Conservation (phyloP, 1,140 invertebrate genomes). For the Drosophila busckii region DNA sequence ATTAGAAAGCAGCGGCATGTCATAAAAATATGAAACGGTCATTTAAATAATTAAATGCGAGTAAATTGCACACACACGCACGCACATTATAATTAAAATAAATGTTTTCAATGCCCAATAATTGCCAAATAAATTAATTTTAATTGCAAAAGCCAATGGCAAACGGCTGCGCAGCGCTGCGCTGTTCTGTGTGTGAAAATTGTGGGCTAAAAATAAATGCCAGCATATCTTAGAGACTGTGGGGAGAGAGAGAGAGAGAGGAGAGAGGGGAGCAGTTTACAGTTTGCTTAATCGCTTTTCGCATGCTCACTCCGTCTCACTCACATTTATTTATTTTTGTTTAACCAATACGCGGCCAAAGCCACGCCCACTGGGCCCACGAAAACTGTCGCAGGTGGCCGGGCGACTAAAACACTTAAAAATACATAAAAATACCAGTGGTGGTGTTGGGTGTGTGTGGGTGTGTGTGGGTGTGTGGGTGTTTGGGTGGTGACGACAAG, state of each 20-base stretch:
- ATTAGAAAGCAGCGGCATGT: conserved; percentile 27
- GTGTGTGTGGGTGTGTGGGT: background rate
- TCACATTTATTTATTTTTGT: conserved; percentile 40
- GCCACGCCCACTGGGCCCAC: conserved; percentile 48
- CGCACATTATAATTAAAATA: conserved; percentile 68
- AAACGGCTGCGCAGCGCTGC: conserved; percentile 29
- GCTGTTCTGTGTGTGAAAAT: too few species aligned
- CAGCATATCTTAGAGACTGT: too few species aligned
- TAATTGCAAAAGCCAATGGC: conserved; percentile 51
- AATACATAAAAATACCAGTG: conserved; percentile 75
- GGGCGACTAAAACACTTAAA: conserved; percentile 58
- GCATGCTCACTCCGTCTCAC: background rate
- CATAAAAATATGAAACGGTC: conserved; percentile 59
- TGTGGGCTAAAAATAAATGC: conserved; percentile 37
- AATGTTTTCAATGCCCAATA: conserved; percentile 69
- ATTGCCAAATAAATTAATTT: conserved; percentile 74
- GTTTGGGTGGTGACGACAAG: conserved; percentile 1
- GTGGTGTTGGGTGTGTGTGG: conserved; percentile 1
- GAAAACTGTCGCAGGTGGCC: conserved; percentile 57
- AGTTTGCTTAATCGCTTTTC: background rate
- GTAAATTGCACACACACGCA: background rate
- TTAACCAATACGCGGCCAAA: conserved; percentile 46
- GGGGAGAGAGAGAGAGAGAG: too few species aligned
- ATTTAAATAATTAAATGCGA: conserved; percentile 37
- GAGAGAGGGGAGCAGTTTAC: too few species aligned